Evolutionary conservation across 2,797 vertebrate genomes (phyloP).

Genomic region (Zalophus californianus): DNA sequence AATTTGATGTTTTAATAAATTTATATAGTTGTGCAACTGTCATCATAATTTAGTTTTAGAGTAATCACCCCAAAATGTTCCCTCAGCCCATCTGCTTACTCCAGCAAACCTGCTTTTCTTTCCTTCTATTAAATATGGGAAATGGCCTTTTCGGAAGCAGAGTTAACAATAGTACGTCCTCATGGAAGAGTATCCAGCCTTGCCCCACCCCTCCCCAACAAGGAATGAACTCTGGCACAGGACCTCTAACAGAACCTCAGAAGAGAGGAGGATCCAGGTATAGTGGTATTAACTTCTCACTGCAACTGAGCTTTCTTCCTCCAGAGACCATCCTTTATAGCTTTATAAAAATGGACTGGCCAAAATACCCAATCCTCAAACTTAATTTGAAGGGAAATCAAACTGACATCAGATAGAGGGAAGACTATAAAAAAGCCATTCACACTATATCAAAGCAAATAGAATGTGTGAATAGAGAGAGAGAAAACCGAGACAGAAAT

Average conservation of each 20-base stretch:
- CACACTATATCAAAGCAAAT: not conserved
- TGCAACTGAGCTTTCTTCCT: not conserved
- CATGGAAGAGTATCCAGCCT: not conserved
- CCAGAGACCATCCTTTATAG: not conserved
- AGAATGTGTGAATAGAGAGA: not conserved
- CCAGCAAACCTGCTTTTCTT: conserved; percentile 28
- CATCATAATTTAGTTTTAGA: not conserved
- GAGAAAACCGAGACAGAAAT: not conserved
- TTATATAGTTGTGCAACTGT: not conserved
- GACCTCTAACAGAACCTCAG: not conserved
- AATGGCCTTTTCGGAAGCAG: not conserved
- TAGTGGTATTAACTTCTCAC: not conserved
- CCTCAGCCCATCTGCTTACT: not conserved
- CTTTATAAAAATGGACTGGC: not conserved
- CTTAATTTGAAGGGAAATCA: not conserved
- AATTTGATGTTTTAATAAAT: not conserved
- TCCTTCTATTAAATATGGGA: not conserved
- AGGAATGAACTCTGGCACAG: not conserved
- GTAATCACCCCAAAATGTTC: not conserved
- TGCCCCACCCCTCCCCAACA: not conserved
- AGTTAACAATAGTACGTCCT: not conserved
- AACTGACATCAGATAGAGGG: not conserved
- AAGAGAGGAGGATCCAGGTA: not conserved
- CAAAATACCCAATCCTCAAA: not conserved
- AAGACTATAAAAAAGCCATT: not conserved